Conservation (phyloP, 2,113 vertebrate genomes). For the Hemibagrus wyckioides region DNA sequence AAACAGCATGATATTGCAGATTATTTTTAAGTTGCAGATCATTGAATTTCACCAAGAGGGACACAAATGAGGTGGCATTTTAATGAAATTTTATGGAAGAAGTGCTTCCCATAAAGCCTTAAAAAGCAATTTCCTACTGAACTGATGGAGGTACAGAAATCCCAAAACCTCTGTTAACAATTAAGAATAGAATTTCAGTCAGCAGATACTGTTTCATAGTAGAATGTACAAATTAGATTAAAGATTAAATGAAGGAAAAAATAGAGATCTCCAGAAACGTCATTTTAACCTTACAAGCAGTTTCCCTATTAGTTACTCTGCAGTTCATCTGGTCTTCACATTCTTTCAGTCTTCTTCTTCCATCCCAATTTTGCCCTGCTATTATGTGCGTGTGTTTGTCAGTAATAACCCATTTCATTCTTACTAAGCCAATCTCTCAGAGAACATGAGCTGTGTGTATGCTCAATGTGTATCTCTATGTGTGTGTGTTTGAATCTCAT, state of each 20-base stretch:
- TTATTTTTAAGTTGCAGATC: not conserved
- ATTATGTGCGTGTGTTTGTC: constrained; percentile 13
- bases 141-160: not conserved
- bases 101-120: not conserved
- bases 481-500: constrained; percentile 55
- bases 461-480: not conserved
- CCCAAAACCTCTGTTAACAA: not conserved
- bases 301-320: not conserved
- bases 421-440: not conserved
- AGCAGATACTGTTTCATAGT: not conserved
- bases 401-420: constrained; percentile 27
- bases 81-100: not conserved
- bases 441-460: constrained; percentile 1
- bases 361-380: not conserved
- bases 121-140: not conserved
- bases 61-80: not conserved
- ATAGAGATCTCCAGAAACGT: not conserved
- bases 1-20: not conserved
- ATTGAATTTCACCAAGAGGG: not conserved
- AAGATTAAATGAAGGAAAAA: not conserved
- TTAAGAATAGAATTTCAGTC: not conserved
- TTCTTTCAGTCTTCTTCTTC: constrained; percentile 29
- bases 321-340: not conserved
- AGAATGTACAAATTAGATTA: not conserved
- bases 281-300: not conserved